Conservation (phyloP, 2,113 vertebrate species). For the Cervus canadensis region DNA sequence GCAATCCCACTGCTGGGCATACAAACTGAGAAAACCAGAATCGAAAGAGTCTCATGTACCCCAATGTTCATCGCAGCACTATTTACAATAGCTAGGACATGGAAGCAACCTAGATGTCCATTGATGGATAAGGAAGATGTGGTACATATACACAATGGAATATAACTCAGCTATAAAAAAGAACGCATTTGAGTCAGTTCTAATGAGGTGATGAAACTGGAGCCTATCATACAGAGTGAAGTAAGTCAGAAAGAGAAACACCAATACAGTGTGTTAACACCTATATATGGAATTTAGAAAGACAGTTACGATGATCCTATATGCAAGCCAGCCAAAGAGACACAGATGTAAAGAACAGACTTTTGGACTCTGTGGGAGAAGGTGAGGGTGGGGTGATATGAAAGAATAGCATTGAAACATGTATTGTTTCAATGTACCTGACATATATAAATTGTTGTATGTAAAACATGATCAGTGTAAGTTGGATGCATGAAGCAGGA, state of each 20-base stretch:
- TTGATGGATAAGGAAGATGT: not conserved
- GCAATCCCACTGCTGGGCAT: not conserved
- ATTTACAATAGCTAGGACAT: not conserved
- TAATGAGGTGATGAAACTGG: not conserved
- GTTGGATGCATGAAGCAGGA: not conserved
- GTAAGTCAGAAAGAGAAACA: not conserved
- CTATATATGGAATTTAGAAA: not conserved
- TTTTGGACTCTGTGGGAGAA: not conserved
- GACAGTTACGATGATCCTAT: not conserved
- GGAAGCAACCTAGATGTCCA: not conserved
- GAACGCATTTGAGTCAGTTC: not conserved
- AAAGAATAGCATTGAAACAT: not conserved
- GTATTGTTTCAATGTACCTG: not conserved
- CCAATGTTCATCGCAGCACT: rapidly evolving
- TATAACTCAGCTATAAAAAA: not conserved
- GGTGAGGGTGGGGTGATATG: not conserved
- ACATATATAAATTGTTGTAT: not conserved
- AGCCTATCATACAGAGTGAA: not conserved
- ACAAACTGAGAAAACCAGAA: not conserved
- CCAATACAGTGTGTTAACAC: not conserved
- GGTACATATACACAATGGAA: not conserved
- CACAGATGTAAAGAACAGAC: not conserved
- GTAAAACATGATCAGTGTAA: not conserved
- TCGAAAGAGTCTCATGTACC: not conserved
- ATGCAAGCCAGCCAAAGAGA: not conserved